These are phyloP conservation scores for Achlya flavicornis DNA, from an alignment of 2,888 invertebrate species.

Conservation along the genomic window DNA sequence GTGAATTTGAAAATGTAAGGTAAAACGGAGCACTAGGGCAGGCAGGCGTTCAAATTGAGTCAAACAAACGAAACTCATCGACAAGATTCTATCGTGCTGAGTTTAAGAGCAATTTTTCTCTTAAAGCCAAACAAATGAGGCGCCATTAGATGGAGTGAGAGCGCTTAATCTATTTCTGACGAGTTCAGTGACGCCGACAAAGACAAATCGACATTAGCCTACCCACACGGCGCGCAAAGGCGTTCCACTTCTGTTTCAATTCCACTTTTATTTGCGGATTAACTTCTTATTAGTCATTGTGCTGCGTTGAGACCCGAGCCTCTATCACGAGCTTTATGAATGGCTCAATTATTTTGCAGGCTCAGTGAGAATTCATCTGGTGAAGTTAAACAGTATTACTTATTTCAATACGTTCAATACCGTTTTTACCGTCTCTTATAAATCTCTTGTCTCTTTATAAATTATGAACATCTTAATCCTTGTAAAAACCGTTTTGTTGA, in stretches of 20 bases:
- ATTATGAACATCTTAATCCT: slow-evolving; percentile 47
- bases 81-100: slow-evolving; percentile 77
- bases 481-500: slow-evolving; percentile 50
- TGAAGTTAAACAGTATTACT: slow-evolving; percentile 46
- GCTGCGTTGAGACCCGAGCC: slow-evolving; percentile 65
- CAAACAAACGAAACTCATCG: slow-evolving; percentile 77
- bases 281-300: slow-evolving; percentile 84
- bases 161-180: slow-evolving; percentile 85
- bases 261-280: slow-evolving; percentile 84
- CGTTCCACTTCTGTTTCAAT: slow-evolving; percentile 83
- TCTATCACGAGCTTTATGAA: slow-evolving; percentile 81
- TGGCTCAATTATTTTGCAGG: slow-evolving; percentile 80
- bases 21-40: slow-evolving; percentile 35
- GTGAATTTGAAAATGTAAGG: slow-evolving; percentile 67
- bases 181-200: slow-evolving; percentile 84
- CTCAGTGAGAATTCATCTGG: slow-evolving; percentile 61
- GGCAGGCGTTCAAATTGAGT: slow-evolving; percentile 63
- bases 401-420: slow-evolving; percentile 35
- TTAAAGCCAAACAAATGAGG: slow-evolving; percentile 84
- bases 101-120: slow-evolving; percentile 82
- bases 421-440: slow-evolving; percentile 29
- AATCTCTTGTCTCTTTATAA: slow-evolving; percentile 22
- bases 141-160: slow-evolving; percentile 84
- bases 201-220: slow-evolving; percentile 83
- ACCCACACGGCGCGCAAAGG: slow-evolving; percentile 81